phyloP scores from a whole-genome alignment of 1,140 invertebrate species.

The Cydia fagiglandana region DNA sequence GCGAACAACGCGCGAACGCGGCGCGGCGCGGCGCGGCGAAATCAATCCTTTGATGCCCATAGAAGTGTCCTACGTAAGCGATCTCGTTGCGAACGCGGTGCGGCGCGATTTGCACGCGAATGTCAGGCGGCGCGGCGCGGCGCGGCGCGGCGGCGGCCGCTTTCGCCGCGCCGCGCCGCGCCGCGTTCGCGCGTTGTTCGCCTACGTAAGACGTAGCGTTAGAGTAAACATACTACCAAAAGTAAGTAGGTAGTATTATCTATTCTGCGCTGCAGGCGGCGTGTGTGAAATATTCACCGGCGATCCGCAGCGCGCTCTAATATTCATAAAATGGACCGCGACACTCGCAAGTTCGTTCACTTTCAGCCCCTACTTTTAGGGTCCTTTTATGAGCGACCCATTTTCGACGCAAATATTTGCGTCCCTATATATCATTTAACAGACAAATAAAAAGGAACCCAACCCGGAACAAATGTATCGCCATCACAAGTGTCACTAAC shows the following conservation, averaged over 20 bases:
- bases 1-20: too few species aligned
- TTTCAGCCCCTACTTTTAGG: slow-evolving; percentile 4
- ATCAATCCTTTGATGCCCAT: too few species aligned
- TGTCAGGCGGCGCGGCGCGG: too few species aligned
- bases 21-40: too few species aligned
- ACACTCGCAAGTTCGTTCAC: slow-evolving; percentile 22
- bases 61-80: too few species aligned
- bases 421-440: slow-evolving; percentile 2
- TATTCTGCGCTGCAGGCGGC: slow-evolving; percentile 1
- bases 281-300: slow-evolving; percentile 21
- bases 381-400: neutral
- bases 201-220: too few species aligned
- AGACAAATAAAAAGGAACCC: neutral
- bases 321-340: slow-evolving; percentile 27
- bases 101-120: too few species aligned
- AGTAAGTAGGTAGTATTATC: neutral
- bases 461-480: neutral
- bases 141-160: too few species aligned
- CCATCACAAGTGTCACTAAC: neutral
- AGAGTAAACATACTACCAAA: neutral
- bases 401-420: neutral
- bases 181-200: too few species aligned
- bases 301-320: slow-evolving; percentile 24
- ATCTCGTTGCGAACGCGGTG: too few species aligned
- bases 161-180: too few species aligned